phyloP scores from a whole-genome alignment of 1,140 invertebrate species.

The Choristoneura fumiferana region DNA sequence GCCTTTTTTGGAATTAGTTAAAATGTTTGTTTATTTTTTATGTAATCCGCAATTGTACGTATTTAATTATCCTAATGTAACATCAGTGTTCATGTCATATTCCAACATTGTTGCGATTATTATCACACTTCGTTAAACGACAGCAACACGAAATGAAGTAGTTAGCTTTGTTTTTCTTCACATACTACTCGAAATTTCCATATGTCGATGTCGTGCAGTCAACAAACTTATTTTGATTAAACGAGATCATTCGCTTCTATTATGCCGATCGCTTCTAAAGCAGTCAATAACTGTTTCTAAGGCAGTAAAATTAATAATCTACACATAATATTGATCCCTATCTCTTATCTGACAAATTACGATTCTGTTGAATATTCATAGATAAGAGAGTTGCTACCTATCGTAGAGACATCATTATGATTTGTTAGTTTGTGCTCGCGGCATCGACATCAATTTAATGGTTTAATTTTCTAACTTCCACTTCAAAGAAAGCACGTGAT shows the following conservation, averaged over 20 bases:
- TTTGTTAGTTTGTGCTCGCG: not conserved
- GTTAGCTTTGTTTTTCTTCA: too few species aligned
- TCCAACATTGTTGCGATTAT: too few species aligned
- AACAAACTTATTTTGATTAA: conserved; percentile 21
- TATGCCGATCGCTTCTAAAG: conserved; percentile 11
- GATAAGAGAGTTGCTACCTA: not conserved
- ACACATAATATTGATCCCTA: conserved; percentile 12
- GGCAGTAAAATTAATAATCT: conserved; percentile 13
- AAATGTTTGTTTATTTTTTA: too few species aligned
- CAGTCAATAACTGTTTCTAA: conserved; percentile 26
- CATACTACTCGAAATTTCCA: not conserved
- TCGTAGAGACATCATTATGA: not conserved
- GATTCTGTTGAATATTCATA: conserved; percentile 8
- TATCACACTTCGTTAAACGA: too few species aligned
- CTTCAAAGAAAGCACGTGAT: too few species aligned
- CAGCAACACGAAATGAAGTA: too few species aligned
- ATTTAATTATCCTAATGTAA: too few species aligned
- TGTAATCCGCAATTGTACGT: too few species aligned
- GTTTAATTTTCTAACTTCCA: too few species aligned
- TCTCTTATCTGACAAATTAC: conserved; percentile 6
- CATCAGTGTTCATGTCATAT: too few species aligned
- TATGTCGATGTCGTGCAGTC: not conserved
- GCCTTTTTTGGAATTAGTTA: too few species aligned
- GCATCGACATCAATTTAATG: too few species aligned
- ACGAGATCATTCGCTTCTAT: conserved; percentile 18